Conservation (phyloP, 2,113 vertebrate genomes). For the Salvator merianae region DNA sequence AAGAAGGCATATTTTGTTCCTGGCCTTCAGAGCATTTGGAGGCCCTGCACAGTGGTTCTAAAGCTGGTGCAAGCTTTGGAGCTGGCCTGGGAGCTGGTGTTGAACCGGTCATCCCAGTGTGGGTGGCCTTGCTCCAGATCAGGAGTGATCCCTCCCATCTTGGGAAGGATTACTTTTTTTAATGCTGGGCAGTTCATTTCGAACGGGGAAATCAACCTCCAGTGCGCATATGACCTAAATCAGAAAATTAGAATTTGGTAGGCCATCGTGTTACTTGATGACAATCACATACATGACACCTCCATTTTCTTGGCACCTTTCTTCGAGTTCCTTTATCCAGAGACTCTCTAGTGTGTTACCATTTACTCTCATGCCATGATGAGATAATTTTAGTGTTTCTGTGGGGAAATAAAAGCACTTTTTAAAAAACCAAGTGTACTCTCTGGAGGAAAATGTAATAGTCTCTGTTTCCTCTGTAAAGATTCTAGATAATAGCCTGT, state of each 20-base stretch:
- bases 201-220: too few relatives aligned
- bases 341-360: background rate
- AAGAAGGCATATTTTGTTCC: too few relatives aligned
- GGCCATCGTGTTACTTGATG: background rate
- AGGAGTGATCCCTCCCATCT: too few relatives aligned
- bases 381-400: background rate
- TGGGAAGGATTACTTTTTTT: too few relatives aligned
- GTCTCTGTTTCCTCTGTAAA: slow-evolving; percentile 14
- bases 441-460: slow-evolving; percentile 8
- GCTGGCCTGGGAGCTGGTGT: too few relatives aligned
- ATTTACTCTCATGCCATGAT: background rate
- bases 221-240: too few relatives aligned
- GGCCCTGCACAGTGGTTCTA: too few relatives aligned
- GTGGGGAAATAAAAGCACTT: background rate
- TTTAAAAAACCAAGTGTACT: background rate
- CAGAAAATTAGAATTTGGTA: background rate
- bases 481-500: slow-evolving; percentile 4
- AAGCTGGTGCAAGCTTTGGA: too few relatives aligned
- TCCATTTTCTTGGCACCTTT: background rate
- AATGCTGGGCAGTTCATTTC: too few relatives aligned
- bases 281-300: background rate
- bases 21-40: too few relatives aligned
- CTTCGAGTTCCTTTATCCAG: background rate
- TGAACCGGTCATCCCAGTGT: too few relatives aligned
- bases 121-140: too few relatives aligned